Conservation (phyloP, 2,888 invertebrate species). For the Amphipoea oculea region DNA sequence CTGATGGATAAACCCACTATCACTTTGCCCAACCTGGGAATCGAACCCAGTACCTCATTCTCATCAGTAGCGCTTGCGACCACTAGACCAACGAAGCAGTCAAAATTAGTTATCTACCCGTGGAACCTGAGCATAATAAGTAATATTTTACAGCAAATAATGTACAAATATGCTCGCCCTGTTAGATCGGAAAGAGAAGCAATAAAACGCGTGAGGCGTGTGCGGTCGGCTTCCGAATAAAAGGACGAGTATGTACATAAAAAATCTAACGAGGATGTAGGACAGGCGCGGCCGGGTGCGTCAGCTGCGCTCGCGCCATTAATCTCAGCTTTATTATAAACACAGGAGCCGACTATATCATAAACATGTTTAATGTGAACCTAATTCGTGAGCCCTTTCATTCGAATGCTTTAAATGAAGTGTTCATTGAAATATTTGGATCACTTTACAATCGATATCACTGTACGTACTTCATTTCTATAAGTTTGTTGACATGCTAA, state of each 20-base stretch:
- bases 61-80: not conserved
- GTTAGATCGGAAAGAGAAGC: conserved; percentile 79
- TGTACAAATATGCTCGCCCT: conserved; percentile 71
- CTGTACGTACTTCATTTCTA: conserved; percentile 32
- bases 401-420: conserved; percentile 75
- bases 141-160: conserved; percentile 72
- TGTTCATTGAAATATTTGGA: conserved; percentile 69
- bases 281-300: conserved; percentile 73
- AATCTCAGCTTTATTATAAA: conserved; percentile 88
- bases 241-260: conserved; percentile 80
- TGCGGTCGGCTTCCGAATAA: conserved; percentile 82
- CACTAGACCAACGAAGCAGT: not conserved
- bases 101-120: conserved; percentile 25
- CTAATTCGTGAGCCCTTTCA: conserved; percentile 71
- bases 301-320: conserved; percentile 79
- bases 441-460: conserved; percentile 37
- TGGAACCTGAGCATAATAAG: conserved; percentile 61
- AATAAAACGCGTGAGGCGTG: conserved; percentile 82
- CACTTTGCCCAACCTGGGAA: no score
- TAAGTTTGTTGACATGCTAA: conserved; percentile 37
- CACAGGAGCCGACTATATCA: conserved; percentile 85
- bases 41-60: not conserved
- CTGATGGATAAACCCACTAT: not conserved
- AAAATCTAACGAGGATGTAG: conserved; percentile 83
- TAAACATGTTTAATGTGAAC: conserved; percentile 82